These are phyloP conservation scores for Theristicus caerulescens DNA, from an alignment of 2,113 vertebrate species.

Conservation along the genomic window DNA sequence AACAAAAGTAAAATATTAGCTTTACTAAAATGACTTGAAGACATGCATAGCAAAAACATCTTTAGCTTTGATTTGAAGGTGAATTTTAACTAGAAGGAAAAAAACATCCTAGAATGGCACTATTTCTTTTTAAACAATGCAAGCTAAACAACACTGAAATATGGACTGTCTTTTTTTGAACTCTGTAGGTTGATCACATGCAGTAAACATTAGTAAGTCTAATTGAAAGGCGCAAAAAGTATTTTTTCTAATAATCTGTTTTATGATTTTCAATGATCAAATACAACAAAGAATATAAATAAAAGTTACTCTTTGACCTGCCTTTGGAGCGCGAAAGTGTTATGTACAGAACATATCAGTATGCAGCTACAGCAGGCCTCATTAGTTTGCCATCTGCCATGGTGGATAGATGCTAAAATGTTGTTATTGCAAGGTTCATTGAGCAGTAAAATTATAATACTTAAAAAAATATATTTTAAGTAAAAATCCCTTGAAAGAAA, in stretches of 20 bases:
- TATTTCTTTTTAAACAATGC: background rate
- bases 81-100: background rate
- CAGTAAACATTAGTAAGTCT: slow-evolving; percentile 12
- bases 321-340: slow-evolving; percentile 33
- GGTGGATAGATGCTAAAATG: slow-evolving; percentile 81
- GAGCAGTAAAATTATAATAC: slow-evolving; percentile 83
- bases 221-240: slow-evolving; percentile 48
- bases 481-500: slow-evolving; percentile 61
- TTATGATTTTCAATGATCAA: slow-evolving; percentile 36
- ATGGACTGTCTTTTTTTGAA: background rate
- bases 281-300: slow-evolving; percentile 66
- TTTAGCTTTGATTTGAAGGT: background rate
- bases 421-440: slow-evolving; percentile 84
- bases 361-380: slow-evolving; percentile 78
- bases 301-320: slow-evolving; percentile 74
- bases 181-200: background rate
- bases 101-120: accelerated
- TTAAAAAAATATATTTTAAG: slow-evolving; percentile 57
- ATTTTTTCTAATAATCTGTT: slow-evolving; percentile 44
- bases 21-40: background rate
- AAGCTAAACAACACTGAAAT: background rate
- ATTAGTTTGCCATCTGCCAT: slow-evolving; percentile 88
- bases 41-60: background rate
- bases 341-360: slow-evolving; percentile 74
- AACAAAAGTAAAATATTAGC: background rate